phyloP scores from a whole-genome alignment of 2,888 invertebrate genomes.

The Andrena bicolor region DNA sequence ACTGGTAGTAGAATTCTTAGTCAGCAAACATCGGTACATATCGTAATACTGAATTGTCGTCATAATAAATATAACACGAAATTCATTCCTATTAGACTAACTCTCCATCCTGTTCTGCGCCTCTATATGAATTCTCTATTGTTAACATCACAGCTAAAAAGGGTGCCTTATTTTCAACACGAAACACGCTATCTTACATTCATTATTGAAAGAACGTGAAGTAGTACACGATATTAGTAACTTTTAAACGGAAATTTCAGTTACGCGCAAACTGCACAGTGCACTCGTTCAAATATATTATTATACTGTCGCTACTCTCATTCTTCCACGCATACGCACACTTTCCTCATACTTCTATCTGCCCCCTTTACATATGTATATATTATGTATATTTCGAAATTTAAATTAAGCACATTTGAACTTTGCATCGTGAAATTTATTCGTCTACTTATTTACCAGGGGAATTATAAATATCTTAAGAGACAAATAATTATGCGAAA shows the following conservation, averaged over 20 bases:
- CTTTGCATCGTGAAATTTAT: slow-evolving; percentile 18
- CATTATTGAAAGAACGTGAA: slow-evolving; percentile 62
- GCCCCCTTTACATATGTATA: slow-evolving; percentile 6
- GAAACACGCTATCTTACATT: slow-evolving; percentile 62
- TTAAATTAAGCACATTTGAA: no score
- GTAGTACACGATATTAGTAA: slow-evolving; percentile 59
- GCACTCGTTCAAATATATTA: slow-evolving; percentile 41
- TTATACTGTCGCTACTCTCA: slow-evolving; percentile 18
- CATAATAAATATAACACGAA: slow-evolving; percentile 62
- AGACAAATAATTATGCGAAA: slow-evolving; percentile 40
- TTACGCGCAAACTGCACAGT: slow-evolving; percentile 51
- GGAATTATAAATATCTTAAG: slow-evolving; percentile 41
- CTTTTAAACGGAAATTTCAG: slow-evolving; percentile 42
- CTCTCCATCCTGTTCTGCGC: slow-evolving; percentile 37
- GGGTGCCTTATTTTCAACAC: slow-evolving; percentile 48
- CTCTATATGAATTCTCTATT: slow-evolving; percentile 57
- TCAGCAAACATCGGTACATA: slow-evolving; percentile 56
- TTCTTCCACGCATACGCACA: neutral
- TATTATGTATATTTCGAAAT: no score
- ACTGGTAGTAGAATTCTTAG: slow-evolving; percentile 59
- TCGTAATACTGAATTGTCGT: slow-evolving; percentile 60
- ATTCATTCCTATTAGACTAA: slow-evolving; percentile 61
- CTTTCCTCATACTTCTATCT: slow-evolving; percentile 17
- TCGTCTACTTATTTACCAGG: slow-evolving; percentile 38
- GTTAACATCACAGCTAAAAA: slow-evolving; percentile 66